Evolutionary conservation across 2,113 vertebrate species (phyloP), one percentile per base, ranked within the genome.

Genomic region (Phalacrocorax carbo): DNA sequence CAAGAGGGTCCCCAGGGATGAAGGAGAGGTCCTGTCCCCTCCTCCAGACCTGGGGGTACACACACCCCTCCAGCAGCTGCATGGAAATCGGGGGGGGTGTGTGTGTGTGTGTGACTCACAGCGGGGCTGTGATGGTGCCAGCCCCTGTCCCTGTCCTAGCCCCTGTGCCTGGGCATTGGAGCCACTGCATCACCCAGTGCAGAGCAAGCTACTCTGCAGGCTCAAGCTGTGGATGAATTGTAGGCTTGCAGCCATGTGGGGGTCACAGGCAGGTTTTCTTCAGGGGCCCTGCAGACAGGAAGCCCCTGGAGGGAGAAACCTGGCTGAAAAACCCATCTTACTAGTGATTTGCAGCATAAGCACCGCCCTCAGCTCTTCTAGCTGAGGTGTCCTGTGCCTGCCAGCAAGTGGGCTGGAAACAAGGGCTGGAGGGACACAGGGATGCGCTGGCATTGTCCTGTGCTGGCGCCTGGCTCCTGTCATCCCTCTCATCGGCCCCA

Each of bases 161-260:
- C 25, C 13, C 46, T 40, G 30, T 23, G 12, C 60, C 46, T 3
- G 4, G 42, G 30, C 19, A 4, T 25, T 0, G 0, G 29, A 61
- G 29, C 75, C 17, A 5, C 44, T 14, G 36, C 5, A 5, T 46
- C 79, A 23, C 42, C 13, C 19, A 15, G n/a, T 4, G 2, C 64
- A 75, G 55, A 54, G 12, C 2, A 2, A 0, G 1, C 30, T 3
- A 3, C 52, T 1, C 0, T 5, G n/a, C 1, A 1, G 46, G 10
- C 62, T 48, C 22, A 5, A 54, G 49, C n/a, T 0, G 1, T 2
- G 7, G 66, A 51, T 7, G 3, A 78, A 49, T 34, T 42, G 26
- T 7, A 42, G 57, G n/a, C 32, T 38, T 1, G 1, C 30, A 23
- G 61, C 8, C 5, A 2, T 1, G 2, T 1, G 4, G 49, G 18